phyloP scores from a whole-genome alignment of 2,888 invertebrate species.

The Parelbella ahira region DNA sequence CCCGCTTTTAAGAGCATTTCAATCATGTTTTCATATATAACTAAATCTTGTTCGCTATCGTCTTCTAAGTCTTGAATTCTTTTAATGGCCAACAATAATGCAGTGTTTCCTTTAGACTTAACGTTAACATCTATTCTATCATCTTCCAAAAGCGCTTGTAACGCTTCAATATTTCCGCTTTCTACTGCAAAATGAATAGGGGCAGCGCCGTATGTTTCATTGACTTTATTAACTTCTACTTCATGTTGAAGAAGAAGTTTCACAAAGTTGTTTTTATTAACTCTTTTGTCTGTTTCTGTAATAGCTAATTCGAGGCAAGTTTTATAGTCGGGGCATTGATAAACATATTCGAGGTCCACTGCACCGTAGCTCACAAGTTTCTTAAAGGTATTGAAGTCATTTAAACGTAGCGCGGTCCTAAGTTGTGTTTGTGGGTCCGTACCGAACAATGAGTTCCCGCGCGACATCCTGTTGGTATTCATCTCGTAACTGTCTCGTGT shows the following conservation, averaged over 20 bases:
- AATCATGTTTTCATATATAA: constrained; percentile 70
- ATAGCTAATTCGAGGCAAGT: constrained; percentile 82
- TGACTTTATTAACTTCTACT: constrained; percentile 81
- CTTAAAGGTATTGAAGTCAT: constrained; percentile 74
- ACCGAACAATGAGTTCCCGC: constrained; percentile 69
- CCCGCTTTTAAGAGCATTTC: constrained; percentile 76
- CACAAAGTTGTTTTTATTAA: constrained; percentile 77
- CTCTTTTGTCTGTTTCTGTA: constrained; percentile 65
- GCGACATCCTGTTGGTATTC: constrained; percentile 58
- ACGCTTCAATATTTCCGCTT: constrained; percentile 68
- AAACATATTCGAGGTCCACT: constrained; percentile 76
- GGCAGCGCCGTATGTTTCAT: constrained; percentile 78
- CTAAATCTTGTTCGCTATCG: constrained; percentile 61
- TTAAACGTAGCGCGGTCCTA: constrained; percentile 72
- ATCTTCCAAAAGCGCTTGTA: constrained; percentile 68
- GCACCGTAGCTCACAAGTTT: constrained; percentile 68
- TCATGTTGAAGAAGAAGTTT: constrained; percentile 80
- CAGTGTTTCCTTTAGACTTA: constrained; percentile 73
- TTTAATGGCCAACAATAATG: constrained; percentile 75
- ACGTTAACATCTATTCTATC: constrained; percentile 72
- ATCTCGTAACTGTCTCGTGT: constrained; percentile 73
- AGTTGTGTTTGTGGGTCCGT: constrained; percentile 72
- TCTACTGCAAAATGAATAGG: constrained; percentile 84
- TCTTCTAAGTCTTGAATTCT: constrained; percentile 72
- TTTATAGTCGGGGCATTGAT: constrained; percentile 79